A percentile compares a stretch with the other conserved stretches of the same genome.
These are phyloP conservation scores for Amiota minor DNA, from an alignment of 2,888 invertebrate species.

Conservation along the genomic window DNA sequence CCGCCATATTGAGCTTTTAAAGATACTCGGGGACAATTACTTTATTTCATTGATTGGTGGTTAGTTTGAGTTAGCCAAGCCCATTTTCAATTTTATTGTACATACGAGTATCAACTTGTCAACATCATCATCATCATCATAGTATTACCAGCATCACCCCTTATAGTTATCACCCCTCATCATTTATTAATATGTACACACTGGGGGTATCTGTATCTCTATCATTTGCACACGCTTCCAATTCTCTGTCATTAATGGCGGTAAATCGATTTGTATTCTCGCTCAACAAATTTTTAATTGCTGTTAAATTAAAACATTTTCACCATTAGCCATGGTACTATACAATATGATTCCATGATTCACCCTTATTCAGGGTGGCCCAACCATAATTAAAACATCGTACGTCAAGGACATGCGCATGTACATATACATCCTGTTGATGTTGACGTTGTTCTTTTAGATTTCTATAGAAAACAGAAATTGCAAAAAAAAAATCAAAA, in stretches of 20 bases:
- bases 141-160: constrained; percentile 40
- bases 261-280: constrained; percentile 59
- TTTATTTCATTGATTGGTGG: not conserved
- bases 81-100: constrained; percentile 9
- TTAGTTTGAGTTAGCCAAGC: not conserved
- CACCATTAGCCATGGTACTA: constrained; percentile 14
- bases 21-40: not conserved
- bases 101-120: not conserved
- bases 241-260: constrained; percentile 30
- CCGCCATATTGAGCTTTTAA: too few species aligned
- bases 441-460: not conserved
- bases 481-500: not conserved
- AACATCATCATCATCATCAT: constrained; percentile 44
- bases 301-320: constrained; percentile 53
- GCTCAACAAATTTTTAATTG: constrained; percentile 58
- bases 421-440: constrained; percentile 24
- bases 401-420: constrained; percentile 20
- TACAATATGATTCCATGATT: constrained; percentile 1
- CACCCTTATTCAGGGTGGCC: constrained; percentile 57
- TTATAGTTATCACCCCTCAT: constrained; percentile 38
- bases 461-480: constrained; percentile 23
- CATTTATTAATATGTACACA: not conserved
- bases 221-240: constrained; percentile 44
- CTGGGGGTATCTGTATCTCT: constrained; percentile 10
- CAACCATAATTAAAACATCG: constrained; percentile 25